Evolutionary conservation across 2,888 invertebrate genomes (phyloP).

Genomic region (Allophyes oxyacanthae): DNA sequence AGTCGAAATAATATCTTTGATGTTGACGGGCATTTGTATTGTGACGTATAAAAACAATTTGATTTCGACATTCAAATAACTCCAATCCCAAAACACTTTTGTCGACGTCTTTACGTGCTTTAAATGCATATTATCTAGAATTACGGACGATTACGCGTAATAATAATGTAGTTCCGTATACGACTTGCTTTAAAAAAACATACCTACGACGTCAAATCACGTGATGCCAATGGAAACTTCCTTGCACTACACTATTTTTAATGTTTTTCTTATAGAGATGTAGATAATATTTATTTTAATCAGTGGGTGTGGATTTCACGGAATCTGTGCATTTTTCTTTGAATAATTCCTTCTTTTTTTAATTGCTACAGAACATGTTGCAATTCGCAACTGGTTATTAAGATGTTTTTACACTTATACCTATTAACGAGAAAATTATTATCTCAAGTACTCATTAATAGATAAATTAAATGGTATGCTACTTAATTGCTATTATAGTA

Average conservation of each 20-base stretch:
- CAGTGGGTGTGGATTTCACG: constrained; percentile 2
- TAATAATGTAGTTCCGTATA: constrained; percentile 17
- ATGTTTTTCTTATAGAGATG: constrained; percentile 1
- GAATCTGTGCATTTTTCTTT: background rate
- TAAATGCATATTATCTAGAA: constrained; percentile 53
- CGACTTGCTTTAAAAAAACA: constrained; percentile 10
- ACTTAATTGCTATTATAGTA: too few relatives aligned
- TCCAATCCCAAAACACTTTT: constrained; percentile 4
- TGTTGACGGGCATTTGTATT: constrained; percentile 9
- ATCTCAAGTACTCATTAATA: too few relatives aligned
- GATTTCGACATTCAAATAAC: too few relatives aligned
- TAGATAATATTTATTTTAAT: background rate
- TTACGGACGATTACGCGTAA: constrained; percentile 49
- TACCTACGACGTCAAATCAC: constrained; percentile 24
- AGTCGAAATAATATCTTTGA: constrained; percentile 11
- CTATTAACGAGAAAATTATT: too few relatives aligned
- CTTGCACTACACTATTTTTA: constrained; percentile 16
- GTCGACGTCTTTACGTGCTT: constrained; percentile 12
- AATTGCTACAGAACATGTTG: too few relatives aligned
- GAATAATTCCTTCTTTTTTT: background rate
- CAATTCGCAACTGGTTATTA: too few relatives aligned
- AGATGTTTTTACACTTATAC: too few relatives aligned
- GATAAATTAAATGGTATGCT: too few relatives aligned
- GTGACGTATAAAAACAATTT: background rate
- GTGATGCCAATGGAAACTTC: constrained; percentile 37